These are phyloP conservation scores for Cetonia aurata DNA, from an alignment of 2,888 invertebrate species.

Conservation along the genomic window DNA sequence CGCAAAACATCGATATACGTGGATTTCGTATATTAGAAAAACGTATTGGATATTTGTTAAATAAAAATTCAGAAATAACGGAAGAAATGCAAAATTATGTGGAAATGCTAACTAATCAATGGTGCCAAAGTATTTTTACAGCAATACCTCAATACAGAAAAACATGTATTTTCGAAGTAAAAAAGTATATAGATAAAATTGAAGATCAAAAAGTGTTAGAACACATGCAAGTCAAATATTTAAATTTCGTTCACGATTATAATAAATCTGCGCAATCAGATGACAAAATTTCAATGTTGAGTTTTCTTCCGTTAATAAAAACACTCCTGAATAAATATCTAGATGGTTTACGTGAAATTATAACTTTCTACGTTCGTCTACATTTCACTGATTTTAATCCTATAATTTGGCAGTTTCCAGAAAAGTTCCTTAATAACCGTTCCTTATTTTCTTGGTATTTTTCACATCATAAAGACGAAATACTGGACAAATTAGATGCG, in stretches of 20 bases:
- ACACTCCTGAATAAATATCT: background rate
- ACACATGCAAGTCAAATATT: background rate
- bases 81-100: slow-evolving; percentile 10
- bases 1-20: background rate
- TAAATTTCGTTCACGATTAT: slow-evolving; percentile 3
- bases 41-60: slow-evolving; percentile 14
- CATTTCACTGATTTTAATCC: slow-evolving; percentile 8
- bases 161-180: slow-evolving; percentile 8
- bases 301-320: slow-evolving; percentile 2
- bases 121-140: background rate
- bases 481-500: slow-evolving; percentile 5
- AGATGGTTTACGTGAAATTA: background rate
- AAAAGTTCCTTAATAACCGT: background rate
- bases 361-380: slow-evolving; percentile 9
- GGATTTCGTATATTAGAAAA: background rate
- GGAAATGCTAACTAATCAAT: background rate
- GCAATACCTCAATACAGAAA: slow-evolving; percentile 6
- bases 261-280: background rate
- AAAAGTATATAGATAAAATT: slow-evolving; percentile 13
- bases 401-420: slow-evolving; percentile 10
- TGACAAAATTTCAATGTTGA: slow-evolving; percentile 1
- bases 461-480: slow-evolving; percentile 13
- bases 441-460: slow-evolving; percentile 20
- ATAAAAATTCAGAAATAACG: slow-evolving; percentile 14
- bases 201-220: background rate